Evolutionary conservation across 1,140 invertebrate genomes (phyloP), one percentile per base, ranked within the genome.

Genomic region (Aleiodes sp.): DNA sequence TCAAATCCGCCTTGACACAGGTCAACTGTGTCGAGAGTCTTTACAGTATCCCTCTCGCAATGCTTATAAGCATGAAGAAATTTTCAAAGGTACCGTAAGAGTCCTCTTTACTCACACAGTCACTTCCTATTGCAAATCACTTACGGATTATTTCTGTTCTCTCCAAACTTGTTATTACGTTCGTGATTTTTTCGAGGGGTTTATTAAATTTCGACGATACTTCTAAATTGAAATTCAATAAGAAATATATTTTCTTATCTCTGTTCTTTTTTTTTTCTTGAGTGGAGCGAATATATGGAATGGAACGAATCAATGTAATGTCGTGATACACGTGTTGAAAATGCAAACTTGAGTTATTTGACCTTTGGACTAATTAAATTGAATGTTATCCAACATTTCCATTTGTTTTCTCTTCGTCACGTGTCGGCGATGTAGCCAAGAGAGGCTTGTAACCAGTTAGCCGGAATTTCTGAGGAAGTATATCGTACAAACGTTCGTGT

Each of bases 401-500:
- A 19, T 14, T 19, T 14, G 10, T 52, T 26, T 52, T 52, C 21
- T 21, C 26, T 24, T 52, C 26, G 46, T 52, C 46, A 52, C 46
- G 46, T 52, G 46, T 52, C 21, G 19, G 46, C 26, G n/a, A 46
- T 46, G n/a, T 46, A 52, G 19, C 26, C 56, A 8, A 14, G 24
- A 59, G 56, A 16, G n/a, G 56, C 29, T 59, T 59, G 56, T 59
- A 56, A 69, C 59, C 12, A 62, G 46, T 63, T 69, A 33, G 39
- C 31, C 67, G 66, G 31, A 37, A 68, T 61, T 68, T 62, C 57
- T 37, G 28, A 37, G 52, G 60, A 62, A 56, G 29, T 35, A 21
- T 59, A 59, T 59, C n/a, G n/a, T 59, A 37, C 16, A 52, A 62
- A 35, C 37, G 64, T 64, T 72, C 70, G 70, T 72, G 73, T 73